A percentile compares a stretch with the other conserved stretches of the same genome.
Evolutionary conservation across 2,113 vertebrate genomes (phyloP).

Genomic region (Neofelis nebulosa): DNA sequence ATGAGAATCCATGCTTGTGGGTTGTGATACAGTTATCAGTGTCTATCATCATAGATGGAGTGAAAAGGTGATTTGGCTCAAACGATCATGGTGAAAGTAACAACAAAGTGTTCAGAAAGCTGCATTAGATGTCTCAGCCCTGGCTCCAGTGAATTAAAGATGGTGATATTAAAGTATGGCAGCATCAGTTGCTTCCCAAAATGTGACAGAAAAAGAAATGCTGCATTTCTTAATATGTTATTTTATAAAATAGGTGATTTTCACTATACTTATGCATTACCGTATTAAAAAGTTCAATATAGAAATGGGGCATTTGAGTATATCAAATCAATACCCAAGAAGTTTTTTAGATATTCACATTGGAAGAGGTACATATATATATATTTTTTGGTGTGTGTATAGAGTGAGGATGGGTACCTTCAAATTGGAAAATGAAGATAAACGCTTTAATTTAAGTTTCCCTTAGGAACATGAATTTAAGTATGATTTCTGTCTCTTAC

Average conservation of each 20-base stretch:
- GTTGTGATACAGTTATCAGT: not conserved
- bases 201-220: constrained; percentile 8
- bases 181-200: not conserved
- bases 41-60: not conserved
- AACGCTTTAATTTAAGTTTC: not conserved
- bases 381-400: not conserved
- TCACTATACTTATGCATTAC: not conserved
- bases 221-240: not conserved
- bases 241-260: constrained; percentile 7
- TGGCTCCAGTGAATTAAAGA: not conserved
- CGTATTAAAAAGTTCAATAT: not conserved
- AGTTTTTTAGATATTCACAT: not conserved
- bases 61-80: not conserved
- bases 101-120: not conserved
- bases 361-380: not conserved
- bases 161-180: not conserved
- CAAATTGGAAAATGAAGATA: not conserved
- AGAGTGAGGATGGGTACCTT: not conserved
- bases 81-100: not conserved
- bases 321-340: not conserved
- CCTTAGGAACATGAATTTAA: constrained; percentile 27
- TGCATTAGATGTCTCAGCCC: not conserved
- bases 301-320: not conserved
- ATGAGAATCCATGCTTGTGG: not conserved
- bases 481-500: not conserved